Base-by-base conservation (phyloP, 2,113 vertebrate species). In the Haemorhous mexicanus region DNA sequence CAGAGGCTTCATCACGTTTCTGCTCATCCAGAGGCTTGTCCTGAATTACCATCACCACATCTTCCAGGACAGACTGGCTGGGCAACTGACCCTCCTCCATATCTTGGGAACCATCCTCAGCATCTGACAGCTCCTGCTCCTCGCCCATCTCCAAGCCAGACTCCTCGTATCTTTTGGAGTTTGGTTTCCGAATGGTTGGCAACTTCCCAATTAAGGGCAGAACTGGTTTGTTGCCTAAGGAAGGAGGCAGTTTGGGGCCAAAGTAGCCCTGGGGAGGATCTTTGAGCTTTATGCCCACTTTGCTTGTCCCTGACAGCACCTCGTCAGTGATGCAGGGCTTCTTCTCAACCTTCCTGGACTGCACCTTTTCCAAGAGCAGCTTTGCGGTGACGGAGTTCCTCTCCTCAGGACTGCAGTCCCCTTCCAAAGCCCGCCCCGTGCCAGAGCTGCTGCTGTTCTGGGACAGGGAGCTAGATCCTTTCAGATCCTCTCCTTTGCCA, bases 181-280 rank as follows among this genome's bases (percentile, higher is more conserved):
- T 96, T 2, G 98, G 97, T 94, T 99, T 99, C 83, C 99, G 98
- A 50, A 98, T 96, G 2, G 98, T 98, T 52, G 99, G 99, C 23
- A 99, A 91, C 41, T 99, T 99, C 63, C 99, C 99, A 85, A 99
- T 99, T 21, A 99, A 97, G 20, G 99, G 99, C 72, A 99, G 97
- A 95, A 99, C 98, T 6, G 98, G 98, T 97, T 99, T 99, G 97
- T 90, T 99, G 92, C 99, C 99, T 37, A 99, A 97, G 17, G 98
- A 95, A 14, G 99, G 99, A 49, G 99, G 99, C 11, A 99, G 98
- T 92, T 99, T 99, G 6, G 99, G 99, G 56, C 99, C 99, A 67
- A 99, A 99, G 96, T 99, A 99, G 46, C 99, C 99, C 96, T 99
- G 99, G 22, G 99, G 99, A 50, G 99, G 99, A 91, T 99, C 99